Evolutionary conservation across 2,797 vertebrate species (phyloP).

Genomic region (Cirrhinus molitorella): DNA sequence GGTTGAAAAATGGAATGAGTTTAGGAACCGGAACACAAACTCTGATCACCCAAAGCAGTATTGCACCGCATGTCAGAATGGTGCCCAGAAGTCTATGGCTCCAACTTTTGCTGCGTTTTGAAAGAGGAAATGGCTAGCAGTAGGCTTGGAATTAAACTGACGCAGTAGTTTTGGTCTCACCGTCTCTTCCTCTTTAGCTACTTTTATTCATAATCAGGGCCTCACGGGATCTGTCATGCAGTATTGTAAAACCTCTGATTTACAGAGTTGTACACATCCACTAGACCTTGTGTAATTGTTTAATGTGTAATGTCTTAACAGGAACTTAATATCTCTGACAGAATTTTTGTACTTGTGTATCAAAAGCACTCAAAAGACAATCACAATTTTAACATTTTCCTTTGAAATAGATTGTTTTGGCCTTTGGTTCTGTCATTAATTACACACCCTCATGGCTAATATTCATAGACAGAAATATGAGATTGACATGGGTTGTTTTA

Average conservation of each 20-base stretch:
- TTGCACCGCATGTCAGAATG: not conserved
- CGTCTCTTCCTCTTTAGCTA: slow-evolving; percentile 23
- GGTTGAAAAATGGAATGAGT: not conserved
- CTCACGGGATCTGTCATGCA: not conserved
- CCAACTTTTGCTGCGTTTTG: slow-evolving; percentile 24
- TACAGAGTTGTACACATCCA: not conserved
- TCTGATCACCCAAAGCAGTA: not conserved
- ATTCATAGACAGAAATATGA: not conserved
- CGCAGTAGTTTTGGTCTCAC: slow-evolving; percentile 12
- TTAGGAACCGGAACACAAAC: not conserved
- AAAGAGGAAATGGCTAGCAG: slow-evolving; percentile 35
- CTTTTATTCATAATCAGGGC: not conserved
- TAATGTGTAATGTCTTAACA: too few relatives aligned
- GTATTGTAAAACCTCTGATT: not conserved
- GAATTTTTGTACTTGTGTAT: too few relatives aligned
- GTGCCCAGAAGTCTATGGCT: not conserved
- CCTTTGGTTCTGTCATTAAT: not conserved
- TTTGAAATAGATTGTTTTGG: not conserved
- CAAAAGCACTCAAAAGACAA: not conserved
- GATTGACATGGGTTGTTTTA: not conserved
- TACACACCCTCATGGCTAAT: too few relatives aligned
- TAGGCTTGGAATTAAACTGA: slow-evolving; percentile 22
- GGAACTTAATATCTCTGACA: too few relatives aligned
- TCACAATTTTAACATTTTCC: not conserved
- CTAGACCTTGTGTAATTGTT: not conserved